These are phyloP conservation scores for Chymomyza costata DNA, from an alignment of 1,140 invertebrate species.

Conservation along the genomic window DNA sequence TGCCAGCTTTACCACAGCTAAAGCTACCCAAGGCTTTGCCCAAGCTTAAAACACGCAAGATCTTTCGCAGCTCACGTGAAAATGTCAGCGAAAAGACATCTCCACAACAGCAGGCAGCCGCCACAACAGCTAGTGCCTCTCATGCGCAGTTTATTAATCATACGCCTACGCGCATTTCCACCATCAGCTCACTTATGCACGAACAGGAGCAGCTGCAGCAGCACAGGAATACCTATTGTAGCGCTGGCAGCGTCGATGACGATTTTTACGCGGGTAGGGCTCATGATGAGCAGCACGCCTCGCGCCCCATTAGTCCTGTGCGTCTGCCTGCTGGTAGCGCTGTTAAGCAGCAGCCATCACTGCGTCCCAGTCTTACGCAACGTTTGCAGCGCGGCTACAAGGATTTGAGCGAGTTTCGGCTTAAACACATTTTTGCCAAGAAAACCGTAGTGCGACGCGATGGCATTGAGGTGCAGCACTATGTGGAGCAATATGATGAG, in stretches of 20 bases:
- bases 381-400: slow-evolving; percentile 60
- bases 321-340: slow-evolving; percentile 21
- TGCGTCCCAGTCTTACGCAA: slow-evolving; percentile 28
- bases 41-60: slow-evolving; percentile 57
- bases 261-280: slow-evolving; percentile 36
- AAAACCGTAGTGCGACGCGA: slow-evolving; percentile 51
- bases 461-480: slow-evolving; percentile 56
- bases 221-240: slow-evolving; percentile 39
- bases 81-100: slow-evolving; percentile 20
- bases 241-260: slow-evolving; percentile 62
- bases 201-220: slow-evolving; percentile 23
- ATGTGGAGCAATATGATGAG: slow-evolving; percentile 59
- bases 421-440: slow-evolving; percentile 66
- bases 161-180: slow-evolving; percentile 62
- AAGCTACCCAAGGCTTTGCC: slow-evolving; percentile 60
- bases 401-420: slow-evolving; percentile 55
- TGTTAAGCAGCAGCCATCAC: background rate
- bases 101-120: slow-evolving; percentile 5
- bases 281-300: too few relatives aligned
- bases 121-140: slow-evolving; percentile 4
- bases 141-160: slow-evolving; percentile 62
- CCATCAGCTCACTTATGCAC: slow-evolving; percentile 64
- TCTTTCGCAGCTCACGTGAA: slow-evolving; percentile 52
- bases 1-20: slow-evolving; percentile 46
- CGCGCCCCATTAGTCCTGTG: slow-evolving; percentile 47